Evolutionary conservation across 2,113 vertebrate genomes (phyloP), one percentile per base, ranked within the genome.

Genomic region (Lanius ludovicianus): DNA sequence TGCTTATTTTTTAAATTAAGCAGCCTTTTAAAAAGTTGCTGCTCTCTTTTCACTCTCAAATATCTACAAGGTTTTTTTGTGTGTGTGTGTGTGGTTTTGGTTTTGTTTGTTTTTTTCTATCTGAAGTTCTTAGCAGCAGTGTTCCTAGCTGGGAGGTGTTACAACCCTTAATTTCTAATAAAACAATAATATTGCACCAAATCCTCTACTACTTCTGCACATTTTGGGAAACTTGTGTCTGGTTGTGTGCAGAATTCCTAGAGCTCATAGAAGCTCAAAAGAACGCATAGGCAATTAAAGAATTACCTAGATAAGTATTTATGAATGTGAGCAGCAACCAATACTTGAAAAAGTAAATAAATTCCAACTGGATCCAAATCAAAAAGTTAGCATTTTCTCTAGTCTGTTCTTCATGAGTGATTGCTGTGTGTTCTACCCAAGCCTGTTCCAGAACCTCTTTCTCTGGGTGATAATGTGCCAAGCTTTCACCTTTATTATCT

Each of bases 1-100:
- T 93, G 82, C 37, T 83, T 93, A 24, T 79, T 83, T 95, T 87
- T 94, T 42, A 63, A 89, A 93, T 76, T 70, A 90, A 77, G 67
- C 59, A 85, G 42, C 39, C 28, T 91, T 84, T 84, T 39, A 52
- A 67, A 90, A 87, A 50, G 19, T 8, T 55, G 39, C 31, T 62
- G n/a, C 24, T 9, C 15, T 77, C 59, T 86, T 92, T 33, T 73
- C 77, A 22, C n/a, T 87, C 16, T 17, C 27, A 74, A 20, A 37
- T 82, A 73, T 42, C 37, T 63, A 46, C 23, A 69, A 83, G 23
- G 37, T 46, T 60, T 82, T 55, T 70, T 13, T 60, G 41, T 33
- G 15, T 74, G 11, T 53, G 31, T 67, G 33, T 77, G 31, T 69
- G 19, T 2, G 37, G 37, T 13, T 73, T 35, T 55, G 46, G 13